Percentiles rank a stretch among this genome's conserved stretches.
Conservation (phyloP, 2,797 vertebrate species). For the Tachyglossus aculeatus region DNA sequence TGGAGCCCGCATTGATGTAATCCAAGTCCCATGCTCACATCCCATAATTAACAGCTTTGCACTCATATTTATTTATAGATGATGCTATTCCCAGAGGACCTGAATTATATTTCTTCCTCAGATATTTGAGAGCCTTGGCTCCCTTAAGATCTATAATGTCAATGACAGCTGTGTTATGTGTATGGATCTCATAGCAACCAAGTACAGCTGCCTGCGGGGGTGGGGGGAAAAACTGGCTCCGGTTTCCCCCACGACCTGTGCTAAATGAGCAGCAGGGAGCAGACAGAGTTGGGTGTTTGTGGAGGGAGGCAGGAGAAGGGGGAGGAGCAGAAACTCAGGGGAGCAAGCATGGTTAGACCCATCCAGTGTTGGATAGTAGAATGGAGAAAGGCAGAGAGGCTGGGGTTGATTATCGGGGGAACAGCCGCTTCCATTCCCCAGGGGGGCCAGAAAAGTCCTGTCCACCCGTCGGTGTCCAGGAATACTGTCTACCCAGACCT, state of each 20-base stretch:
- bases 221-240: neutral
- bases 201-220: conserved; percentile 14
- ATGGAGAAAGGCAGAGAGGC: neutral
- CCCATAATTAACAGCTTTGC: conserved; percentile 15
- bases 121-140: conserved; percentile 11
- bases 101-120: neutral
- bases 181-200: conserved; percentile 49
- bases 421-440: no score
- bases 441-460: no score
- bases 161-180: conserved; percentile 59
- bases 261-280: neutral
- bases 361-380: neutral
- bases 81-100: conserved; percentile 31
- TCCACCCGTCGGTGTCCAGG: no score
- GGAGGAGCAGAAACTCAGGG: no score
- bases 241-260: neutral
- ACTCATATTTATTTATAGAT: conserved; percentile 44
- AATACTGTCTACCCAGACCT: no score
- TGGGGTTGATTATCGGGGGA: rapidly evolving
- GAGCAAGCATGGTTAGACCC: no score
- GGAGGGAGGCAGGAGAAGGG: neutral
- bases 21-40: neutral
- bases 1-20: neutral
- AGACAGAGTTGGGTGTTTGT: neutral
- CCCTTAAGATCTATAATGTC: conserved; percentile 15